Conservation (phyloP, 2,797 vertebrate species). For the Odontamblyopus lacepedii region DNA sequence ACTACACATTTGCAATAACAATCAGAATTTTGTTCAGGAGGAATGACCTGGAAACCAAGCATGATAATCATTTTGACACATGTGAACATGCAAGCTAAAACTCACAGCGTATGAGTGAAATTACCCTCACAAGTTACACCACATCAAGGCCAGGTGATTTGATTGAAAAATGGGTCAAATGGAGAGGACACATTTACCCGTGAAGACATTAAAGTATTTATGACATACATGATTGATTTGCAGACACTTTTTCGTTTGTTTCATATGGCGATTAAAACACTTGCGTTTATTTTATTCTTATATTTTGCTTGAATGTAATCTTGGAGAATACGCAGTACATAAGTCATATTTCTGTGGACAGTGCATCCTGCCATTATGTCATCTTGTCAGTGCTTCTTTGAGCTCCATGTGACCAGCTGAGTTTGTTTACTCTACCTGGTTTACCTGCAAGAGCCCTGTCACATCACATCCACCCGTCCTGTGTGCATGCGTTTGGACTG, state of each 20-base stretch:
- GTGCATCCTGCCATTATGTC: slow-evolving; percentile 1
- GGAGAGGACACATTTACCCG: too few relatives aligned
- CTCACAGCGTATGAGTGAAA: background rate
- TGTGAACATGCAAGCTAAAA: background rate
- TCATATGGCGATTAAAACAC: too few relatives aligned
- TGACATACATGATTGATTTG: too few relatives aligned
- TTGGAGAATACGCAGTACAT: background rate
- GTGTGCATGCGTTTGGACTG: slow-evolving; percentile 16
- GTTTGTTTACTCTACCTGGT: slow-evolving; percentile 66
- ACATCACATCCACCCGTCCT: slow-evolving; percentile 36
- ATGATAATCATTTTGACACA: background rate
- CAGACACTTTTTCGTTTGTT: too few relatives aligned
- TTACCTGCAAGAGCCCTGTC: slow-evolving; percentile 62
- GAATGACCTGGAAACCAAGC: background rate
- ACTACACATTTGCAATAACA: background rate
- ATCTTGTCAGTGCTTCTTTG: slow-evolving; percentile 30
- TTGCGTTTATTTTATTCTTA: too few relatives aligned
- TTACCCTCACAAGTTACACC: background rate
- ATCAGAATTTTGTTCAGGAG: background rate
- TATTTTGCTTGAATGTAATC: too few relatives aligned
- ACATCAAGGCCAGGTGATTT: background rate
- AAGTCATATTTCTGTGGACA: slow-evolving; percentile 6
- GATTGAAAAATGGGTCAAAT: too few relatives aligned
- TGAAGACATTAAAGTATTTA: too few relatives aligned
- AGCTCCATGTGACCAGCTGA: slow-evolving; percentile 57